These are phyloP conservation scores for Gymnothorax reevesii DNA, from an alignment of 2,797 vertebrate genomes.

Conservation along the genomic window DNA sequence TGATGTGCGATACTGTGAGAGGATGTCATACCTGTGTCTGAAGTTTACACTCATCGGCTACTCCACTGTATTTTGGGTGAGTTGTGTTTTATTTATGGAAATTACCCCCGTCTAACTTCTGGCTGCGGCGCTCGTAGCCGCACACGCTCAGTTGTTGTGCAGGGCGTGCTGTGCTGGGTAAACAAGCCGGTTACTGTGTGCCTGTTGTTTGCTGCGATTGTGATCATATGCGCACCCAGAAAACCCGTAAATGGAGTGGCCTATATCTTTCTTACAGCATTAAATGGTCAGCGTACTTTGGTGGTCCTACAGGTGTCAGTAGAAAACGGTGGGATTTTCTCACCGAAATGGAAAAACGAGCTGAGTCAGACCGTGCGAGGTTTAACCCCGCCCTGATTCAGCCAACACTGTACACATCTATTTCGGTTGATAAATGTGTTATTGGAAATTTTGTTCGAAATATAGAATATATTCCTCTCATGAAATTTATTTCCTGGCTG, in stretches of 20 bases:
- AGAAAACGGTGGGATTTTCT: background rate
- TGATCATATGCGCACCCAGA: background rate
- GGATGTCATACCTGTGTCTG: slow-evolving; percentile 8
- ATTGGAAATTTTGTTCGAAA: background rate
- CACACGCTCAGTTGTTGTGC: background rate
- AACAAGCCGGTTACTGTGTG: background rate
- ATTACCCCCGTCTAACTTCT: background rate
- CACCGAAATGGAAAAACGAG: background rate
- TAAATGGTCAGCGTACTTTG: background rate
- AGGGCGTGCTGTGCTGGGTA: slow-evolving; percentile 14
- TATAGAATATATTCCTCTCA: background rate
- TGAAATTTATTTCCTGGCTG: background rate
- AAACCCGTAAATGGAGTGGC: background rate
- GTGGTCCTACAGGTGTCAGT: slow-evolving; percentile 7
- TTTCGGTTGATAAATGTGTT: background rate
- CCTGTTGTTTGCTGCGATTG: background rate
- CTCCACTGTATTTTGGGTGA: slow-evolving; percentile 14
- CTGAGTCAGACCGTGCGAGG: background rate
- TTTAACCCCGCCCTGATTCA: background rate
- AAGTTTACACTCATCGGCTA: slow-evolving; percentile 7
- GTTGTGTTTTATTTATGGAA: background rate
- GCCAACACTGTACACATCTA: background rate
- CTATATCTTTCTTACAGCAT: background rate
- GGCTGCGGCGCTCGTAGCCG: background rate
- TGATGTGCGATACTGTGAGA: slow-evolving; percentile 16